Percentiles rank a stretch among this genome's conserved stretches.
Conservation (phyloP, 2,797 vertebrate genomes). For the Gouania willdenowi region DNA sequence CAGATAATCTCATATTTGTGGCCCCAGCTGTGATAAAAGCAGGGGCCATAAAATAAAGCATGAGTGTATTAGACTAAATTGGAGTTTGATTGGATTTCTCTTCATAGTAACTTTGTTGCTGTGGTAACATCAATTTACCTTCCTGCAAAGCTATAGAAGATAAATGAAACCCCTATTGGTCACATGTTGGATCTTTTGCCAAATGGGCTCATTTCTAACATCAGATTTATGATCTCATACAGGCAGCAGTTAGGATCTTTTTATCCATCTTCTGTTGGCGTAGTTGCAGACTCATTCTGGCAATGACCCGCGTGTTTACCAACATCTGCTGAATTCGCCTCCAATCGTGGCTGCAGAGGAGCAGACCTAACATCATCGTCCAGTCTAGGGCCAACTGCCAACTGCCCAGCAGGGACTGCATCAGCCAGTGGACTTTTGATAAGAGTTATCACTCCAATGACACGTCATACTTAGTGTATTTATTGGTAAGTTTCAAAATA, state of each 20-base stretch:
- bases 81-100: constrained; percentile 25
- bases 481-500: no score
- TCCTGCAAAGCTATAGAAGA: constrained; percentile 48
- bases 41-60: constrained; percentile 11
- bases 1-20: no score
- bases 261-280: constrained; percentile 10
- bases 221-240: constrained; percentile 32
- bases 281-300: constrained; percentile 39
- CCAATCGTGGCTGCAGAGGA: constrained; percentile 45
- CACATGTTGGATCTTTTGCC: constrained; percentile 68
- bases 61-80: constrained; percentile 32
- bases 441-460: constrained; percentile 65
- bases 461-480: constrained; percentile 47
- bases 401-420: constrained; percentile 59
- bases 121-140: constrained; percentile 43
- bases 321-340: constrained; percentile 76
- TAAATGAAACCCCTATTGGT: constrained; percentile 62
- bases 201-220: constrained; percentile 55
- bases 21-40: no score
- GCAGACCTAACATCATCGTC: constrained; percentile 29
- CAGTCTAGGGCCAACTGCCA: constrained; percentile 55
- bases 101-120: constrained; percentile 41
- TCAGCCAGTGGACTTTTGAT: constrained; percentile 52
- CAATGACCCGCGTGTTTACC: constrained; percentile 64
- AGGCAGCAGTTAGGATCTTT: constrained; percentile 23